Percentiles rank a stretch among this genome's conserved stretches.
These are phyloP conservation scores for Omphaloscelis lunosa DNA, from an alignment of 2,888 invertebrate genomes.

Conservation along the genomic window DNA sequence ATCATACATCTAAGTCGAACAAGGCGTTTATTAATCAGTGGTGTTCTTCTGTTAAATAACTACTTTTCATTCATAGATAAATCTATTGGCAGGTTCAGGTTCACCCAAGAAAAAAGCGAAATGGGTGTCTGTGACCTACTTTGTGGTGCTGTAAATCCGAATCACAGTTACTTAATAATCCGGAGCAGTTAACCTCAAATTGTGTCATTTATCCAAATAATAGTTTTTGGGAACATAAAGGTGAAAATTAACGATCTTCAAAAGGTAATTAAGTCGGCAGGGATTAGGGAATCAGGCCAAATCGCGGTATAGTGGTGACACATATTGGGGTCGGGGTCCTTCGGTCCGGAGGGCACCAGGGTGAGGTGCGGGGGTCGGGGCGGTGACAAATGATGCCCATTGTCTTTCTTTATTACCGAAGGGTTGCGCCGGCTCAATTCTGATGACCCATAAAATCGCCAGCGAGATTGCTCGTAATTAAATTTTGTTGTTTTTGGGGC, in stretches of 20 bases:
- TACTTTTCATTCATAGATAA: background rate
- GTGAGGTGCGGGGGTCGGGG: conserved; percentile 46
- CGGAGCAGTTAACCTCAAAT: conserved; percentile 42
- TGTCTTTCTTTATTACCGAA: conserved; percentile 84
- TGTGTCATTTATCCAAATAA: conserved; percentile 47
- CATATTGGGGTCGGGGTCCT: conserved; percentile 66
- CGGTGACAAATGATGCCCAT: conserved; percentile 86
- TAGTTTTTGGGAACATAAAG: conserved; percentile 48
- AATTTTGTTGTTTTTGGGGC: conserved; percentile 45
- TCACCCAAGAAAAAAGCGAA: background rate
- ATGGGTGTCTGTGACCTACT: conserved; percentile 2
- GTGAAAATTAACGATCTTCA: conserved; percentile 50
- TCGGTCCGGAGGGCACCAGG: conserved; percentile 57
- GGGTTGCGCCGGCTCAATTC: conserved; percentile 69
- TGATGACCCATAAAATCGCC: conserved; percentile 66
- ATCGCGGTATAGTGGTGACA: conserved; percentile 56
- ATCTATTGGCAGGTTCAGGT: background rate
- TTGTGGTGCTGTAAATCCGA: conserved; percentile 12
- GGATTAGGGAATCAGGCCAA: conserved; percentile 54
- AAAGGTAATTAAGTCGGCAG: conserved; percentile 63
- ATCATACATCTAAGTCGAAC: background rate
- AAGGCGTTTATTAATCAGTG: background rate
- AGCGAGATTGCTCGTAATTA: conserved; percentile 61
- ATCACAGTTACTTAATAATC: conserved; percentile 35
- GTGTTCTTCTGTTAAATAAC: background rate